Evolutionary conservation across 2,797 vertebrate genomes (phyloP).

Genomic region (Danio choprae): DNA sequence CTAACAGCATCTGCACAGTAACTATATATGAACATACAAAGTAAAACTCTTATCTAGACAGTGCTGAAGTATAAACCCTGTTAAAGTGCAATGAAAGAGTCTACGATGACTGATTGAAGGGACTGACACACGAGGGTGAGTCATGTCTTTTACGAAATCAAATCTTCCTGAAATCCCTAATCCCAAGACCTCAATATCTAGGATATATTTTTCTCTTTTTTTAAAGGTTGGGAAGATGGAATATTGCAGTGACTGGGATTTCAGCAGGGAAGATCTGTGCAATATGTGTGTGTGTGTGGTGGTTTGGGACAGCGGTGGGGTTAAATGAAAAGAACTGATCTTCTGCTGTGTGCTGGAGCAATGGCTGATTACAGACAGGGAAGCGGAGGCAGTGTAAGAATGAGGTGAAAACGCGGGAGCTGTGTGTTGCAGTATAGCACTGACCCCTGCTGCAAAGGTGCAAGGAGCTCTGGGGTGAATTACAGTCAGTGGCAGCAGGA

Average conservation of each 20-base stretch:
- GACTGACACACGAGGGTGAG: constrained; percentile 14
- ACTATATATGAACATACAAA: constrained; percentile 17
- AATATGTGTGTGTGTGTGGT: constrained; percentile 40
- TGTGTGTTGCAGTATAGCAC: constrained; percentile 31
- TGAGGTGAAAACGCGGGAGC: constrained; percentile 5
- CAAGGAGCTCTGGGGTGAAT: constrained; percentile 41
- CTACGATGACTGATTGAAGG: constrained; percentile 37
- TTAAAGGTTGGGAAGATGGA: constrained; percentile 32
- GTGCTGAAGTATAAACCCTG: constrained; percentile 21
- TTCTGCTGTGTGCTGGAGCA: constrained; percentile 21
- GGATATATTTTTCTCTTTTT: constrained; percentile 8
- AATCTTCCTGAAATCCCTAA: constrained; percentile 48
- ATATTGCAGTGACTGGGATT: constrained; percentile 36
- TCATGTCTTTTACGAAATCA: constrained; percentile 24
- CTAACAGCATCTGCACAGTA: not conserved
- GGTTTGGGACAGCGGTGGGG: constrained; percentile 44
- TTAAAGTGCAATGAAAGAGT: constrained; percentile 35
- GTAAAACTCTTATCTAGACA: constrained; percentile 10
- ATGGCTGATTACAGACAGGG: constrained; percentile 39
- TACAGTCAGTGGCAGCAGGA: constrained; percentile 39
- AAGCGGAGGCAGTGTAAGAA: constrained; percentile 25
- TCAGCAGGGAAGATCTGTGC: constrained; percentile 27
- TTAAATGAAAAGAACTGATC: constrained; percentile 59
- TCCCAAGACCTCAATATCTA: constrained; percentile 33
- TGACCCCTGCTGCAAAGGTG: constrained; percentile 44